A percentile compares a stretch with the other conserved stretches of the same genome.
These are phyloP conservation scores for Chaenocephalus aceratus DNA, from an alignment of 2,113 vertebrate genomes.

Conservation along the genomic window DNA sequence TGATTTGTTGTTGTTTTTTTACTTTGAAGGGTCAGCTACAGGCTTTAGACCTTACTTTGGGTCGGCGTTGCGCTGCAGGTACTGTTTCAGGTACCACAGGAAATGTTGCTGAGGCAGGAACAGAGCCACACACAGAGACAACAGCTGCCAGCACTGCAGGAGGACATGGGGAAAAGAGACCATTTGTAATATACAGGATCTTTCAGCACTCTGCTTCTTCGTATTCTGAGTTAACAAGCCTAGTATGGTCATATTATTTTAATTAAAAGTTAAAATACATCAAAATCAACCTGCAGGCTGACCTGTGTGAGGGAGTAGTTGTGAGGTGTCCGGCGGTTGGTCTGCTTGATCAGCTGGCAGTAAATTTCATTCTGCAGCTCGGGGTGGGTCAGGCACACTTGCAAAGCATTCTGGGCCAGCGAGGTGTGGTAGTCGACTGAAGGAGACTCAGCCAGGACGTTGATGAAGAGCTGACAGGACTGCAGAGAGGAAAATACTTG, in stretches of 20 bases:
- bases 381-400: constrained; percentile 90
- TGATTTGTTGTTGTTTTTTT: neutral
- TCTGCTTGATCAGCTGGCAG: constrained; percentile 92
- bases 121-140: constrained; percentile 90
- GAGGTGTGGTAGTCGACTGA: constrained; percentile 92
- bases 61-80: constrained; percentile 88
- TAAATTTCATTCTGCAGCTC: constrained; percentile 94
- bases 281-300: constrained; percentile 14
- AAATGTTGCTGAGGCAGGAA: constrained; percentile 93
- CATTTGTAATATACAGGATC: neutral
- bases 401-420: constrained; percentile 90
- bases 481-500: constrained; percentile 51
- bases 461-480: constrained; percentile 95
- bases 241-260: too few species aligned
- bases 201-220: too few species aligned
- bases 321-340: constrained; percentile 84
- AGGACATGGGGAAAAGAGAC: neutral
- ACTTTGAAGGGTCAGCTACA: neutral
- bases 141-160: constrained; percentile 90
- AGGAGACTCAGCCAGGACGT: constrained; percentile 89
- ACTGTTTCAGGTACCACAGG: constrained; percentile 91
- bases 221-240: too few species aligned
- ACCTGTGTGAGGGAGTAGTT: constrained; percentile 91
- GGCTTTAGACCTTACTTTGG: constrained; percentile 79
- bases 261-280: too few species aligned